Percentiles rank a stretch among this genome's conserved stretches.
These are phyloP conservation scores for Eciton burchellii DNA, from an alignment of 1,140 invertebrate species.

Conservation along the genomic window DNA sequence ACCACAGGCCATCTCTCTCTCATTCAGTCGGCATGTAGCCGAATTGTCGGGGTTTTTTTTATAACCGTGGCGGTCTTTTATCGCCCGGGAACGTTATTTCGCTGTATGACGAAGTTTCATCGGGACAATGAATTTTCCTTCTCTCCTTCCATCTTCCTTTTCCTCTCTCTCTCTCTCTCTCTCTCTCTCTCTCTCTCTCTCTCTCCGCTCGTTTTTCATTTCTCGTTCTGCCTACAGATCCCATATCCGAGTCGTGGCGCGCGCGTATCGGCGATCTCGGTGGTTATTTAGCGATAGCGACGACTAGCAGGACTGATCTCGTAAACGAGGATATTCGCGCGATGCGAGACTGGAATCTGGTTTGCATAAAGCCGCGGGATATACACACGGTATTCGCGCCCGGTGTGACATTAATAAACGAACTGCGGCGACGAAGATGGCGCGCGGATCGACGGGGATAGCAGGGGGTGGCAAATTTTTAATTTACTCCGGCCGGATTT, in stretches of 20 bases:
- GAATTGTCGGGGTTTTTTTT: slow-evolving; percentile 24
- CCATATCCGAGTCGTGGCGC: slow-evolving; percentile 3
- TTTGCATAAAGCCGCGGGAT: slow-evolving; percentile 35
- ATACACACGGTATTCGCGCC: not conserved
- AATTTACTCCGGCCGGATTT: slow-evolving; percentile 65
- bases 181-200: no score
- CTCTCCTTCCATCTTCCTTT: no score
- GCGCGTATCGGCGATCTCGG: slow-evolving; percentile 9
- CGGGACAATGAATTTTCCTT: slow-evolving; percentile 25
- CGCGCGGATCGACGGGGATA: slow-evolving; percentile 6
- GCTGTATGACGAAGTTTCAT: slow-evolving; percentile 42
- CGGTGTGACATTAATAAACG: not conserved
- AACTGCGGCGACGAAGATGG: not conserved
- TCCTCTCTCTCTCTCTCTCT: no score
- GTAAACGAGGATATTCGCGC: slow-evolving; percentile 31
- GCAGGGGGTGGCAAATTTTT: slow-evolving; percentile 62
- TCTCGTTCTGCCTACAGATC: slow-evolving; percentile 1
- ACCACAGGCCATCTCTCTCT: not conserved
- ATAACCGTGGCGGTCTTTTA: slow-evolving; percentile 21
- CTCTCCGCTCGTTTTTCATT: no score
- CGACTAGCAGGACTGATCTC: slow-evolving; percentile 13
- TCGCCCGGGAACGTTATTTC: slow-evolving; percentile 38
- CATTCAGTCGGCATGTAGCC: slow-evolving; percentile 46
- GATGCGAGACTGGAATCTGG: not conserved
- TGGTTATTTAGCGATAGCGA: slow-evolving; percentile 32